These are phyloP conservation scores for Allobates femoralis DNA, from an alignment of 2,797 vertebrate genomes.

Conservation along the genomic window DNA sequence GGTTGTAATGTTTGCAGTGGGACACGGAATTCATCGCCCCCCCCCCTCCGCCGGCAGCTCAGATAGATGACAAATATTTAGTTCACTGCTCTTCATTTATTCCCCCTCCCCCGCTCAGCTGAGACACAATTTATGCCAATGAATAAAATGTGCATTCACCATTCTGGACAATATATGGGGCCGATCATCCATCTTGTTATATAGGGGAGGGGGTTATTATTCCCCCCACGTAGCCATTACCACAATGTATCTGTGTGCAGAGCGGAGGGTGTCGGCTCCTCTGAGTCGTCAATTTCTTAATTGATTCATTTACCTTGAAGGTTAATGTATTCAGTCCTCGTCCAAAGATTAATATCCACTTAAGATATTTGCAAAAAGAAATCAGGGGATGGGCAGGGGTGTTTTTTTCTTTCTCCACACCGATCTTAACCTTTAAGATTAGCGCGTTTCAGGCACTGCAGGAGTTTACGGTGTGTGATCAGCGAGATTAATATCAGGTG, in stretches of 20 bases:
- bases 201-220: neutral
- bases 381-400: neutral
- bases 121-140: slow-evolving; percentile 39
- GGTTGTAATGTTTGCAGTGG: slow-evolving; percentile 13
- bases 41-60: neutral
- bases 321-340: slow-evolving; percentile 81
- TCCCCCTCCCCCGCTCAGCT: slow-evolving; percentile 32
- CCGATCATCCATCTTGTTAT: neutral
- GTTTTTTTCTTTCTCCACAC: neutral
- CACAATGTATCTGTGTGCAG: slow-evolving; percentile 51
- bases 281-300: slow-evolving; percentile 73
- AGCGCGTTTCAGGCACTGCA: slow-evolving; percentile 69
- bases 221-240: slow-evolving; percentile 51
- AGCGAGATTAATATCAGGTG: slow-evolving; percentile 64
- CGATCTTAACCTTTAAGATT: slow-evolving; percentile 69
- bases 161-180: slow-evolving; percentile 6
- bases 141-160: neutral
- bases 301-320: slow-evolving; percentile 81
- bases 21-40: slow-evolving; percentile 32
- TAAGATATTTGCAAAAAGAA: slow-evolving; percentile 66
- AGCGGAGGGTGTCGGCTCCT: slow-evolving; percentile 64
- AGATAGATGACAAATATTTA: slow-evolving; percentile 33
- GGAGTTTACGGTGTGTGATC: slow-evolving; percentile 64
- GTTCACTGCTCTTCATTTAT: neutral
- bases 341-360: slow-evolving; percentile 79